These are phyloP conservation scores for Acanthosepion pharaonis DNA, from an alignment of 2,888 invertebrate genomes.

Conservation along the genomic window DNA sequence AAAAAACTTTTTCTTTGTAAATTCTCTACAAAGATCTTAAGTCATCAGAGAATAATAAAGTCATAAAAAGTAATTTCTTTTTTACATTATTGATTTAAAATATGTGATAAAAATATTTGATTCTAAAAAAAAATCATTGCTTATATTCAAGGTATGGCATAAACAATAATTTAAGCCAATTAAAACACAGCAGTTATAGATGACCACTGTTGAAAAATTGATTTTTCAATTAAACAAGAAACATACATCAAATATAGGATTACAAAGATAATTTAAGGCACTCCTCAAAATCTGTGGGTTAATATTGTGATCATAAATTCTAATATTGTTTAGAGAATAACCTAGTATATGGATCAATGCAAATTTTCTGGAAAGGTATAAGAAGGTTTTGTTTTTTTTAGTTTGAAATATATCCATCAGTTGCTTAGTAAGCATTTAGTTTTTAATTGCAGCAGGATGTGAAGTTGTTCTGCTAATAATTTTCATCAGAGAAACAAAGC, in stretches of 20 bases:
- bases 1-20: not conserved
- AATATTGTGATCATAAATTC: no score
- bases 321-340: not conserved
- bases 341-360: not conserved
- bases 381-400: not conserved
- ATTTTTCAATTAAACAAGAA: no score
- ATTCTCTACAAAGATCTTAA: not conserved
- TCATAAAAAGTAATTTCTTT: not conserved
- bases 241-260: no score
- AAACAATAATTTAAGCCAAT: no score
- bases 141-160: no score
- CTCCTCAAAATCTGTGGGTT: no score
- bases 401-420: not conserved
- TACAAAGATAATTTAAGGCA: no score
- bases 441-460: not conserved
- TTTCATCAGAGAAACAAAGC: not conserved
- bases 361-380: not conserved
- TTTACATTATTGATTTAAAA: not conserved
- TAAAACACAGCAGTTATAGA: no score
- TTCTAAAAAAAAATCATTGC: no score
- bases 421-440: slow-evolving; percentile 12
- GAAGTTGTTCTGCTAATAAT: not conserved
- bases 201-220: no score
- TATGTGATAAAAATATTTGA: not conserved
- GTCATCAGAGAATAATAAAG: not conserved